A percentile compares a stretch with the other conserved stretches of the same genome.
Conservation (phyloP, 2,113 vertebrate species). For the Microtus ochrogaster region DNA sequence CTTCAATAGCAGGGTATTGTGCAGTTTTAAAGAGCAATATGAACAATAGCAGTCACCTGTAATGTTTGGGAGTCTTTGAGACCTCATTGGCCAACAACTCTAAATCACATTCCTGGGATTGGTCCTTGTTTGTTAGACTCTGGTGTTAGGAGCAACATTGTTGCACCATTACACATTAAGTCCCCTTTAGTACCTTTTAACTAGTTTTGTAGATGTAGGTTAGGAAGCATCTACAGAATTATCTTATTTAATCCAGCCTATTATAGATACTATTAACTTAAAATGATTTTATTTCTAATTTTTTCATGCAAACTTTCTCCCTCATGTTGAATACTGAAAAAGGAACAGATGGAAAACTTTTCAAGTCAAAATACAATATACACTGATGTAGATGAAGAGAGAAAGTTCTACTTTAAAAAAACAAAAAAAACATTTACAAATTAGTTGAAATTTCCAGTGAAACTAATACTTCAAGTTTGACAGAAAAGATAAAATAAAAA, state of each 20-base stretch:
- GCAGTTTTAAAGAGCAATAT: background rate
- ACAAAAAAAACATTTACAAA: background rate
- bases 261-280: background rate
- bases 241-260: background rate
- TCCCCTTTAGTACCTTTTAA: background rate
- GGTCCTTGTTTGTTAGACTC: background rate
- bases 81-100: background rate
- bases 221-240: background rate
- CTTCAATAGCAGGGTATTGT: background rate
- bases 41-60: too few relatives aligned
- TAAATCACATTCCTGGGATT: background rate
- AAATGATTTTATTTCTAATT: background rate
- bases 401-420: slow-evolving; percentile 21
- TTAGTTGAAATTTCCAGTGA: slow-evolving; percentile 18
- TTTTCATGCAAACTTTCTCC: background rate
- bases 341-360: background rate
- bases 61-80: background rate
- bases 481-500: slow-evolving; percentile 17
- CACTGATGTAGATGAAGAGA: background rate
- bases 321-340: background rate
- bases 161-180: background rate
- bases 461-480: background rate
- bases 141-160: background rate
- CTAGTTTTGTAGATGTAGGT: background rate
- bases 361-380: background rate